Evolutionary conservation across 2,888 invertebrate genomes (phyloP).

Genomic region (Drosophila kambysellisi): DNA sequence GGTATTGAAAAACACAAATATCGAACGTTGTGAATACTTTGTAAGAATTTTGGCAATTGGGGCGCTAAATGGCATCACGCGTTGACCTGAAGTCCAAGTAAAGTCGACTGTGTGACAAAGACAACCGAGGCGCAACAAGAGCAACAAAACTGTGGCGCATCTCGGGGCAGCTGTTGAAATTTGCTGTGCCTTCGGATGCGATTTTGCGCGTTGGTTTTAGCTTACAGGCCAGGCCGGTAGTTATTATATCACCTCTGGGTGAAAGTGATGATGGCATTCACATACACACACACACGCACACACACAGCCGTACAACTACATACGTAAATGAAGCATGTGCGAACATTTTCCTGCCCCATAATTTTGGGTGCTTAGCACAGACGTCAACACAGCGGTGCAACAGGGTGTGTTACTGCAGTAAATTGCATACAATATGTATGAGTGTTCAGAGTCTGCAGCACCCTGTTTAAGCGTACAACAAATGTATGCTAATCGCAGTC

Average conservation of each 20-base stretch:
- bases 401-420: slow-evolving; percentile 15
- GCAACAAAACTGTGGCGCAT: slow-evolving; percentile 31
- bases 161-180: slow-evolving; percentile 34
- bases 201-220: slow-evolving; percentile 51
- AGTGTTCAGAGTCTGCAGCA: slow-evolving; percentile 8
- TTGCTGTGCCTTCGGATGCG: slow-evolving; percentile 40
- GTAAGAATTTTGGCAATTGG: slow-evolving; percentile 7
- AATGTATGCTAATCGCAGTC: slow-evolving; percentile 57
- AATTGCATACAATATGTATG: background rate
- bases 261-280: slow-evolving; percentile 82
- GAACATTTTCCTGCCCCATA: slow-evolving; percentile 73
- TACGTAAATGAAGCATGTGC: slow-evolving; percentile 64
- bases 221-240: slow-evolving; percentile 65
- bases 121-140: background rate
- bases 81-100: slow-evolving; percentile 9
- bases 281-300: slow-evolving; percentile 31
- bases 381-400: background rate
- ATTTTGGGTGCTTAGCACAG: slow-evolving; percentile 41
- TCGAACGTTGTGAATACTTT: slow-evolving; percentile 24
- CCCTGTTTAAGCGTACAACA: slow-evolving; percentile 13
- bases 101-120: slow-evolving; percentile 20
- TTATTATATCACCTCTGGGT: slow-evolving; percentile 82
- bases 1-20: slow-evolving; percentile 10
- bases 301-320: slow-evolving; percentile 26
- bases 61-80: slow-evolving; percentile 46